These are phyloP conservation scores for Ataeniobius toweri DNA, from an alignment of 2,797 vertebrate species.

Conservation along the genomic window DNA sequence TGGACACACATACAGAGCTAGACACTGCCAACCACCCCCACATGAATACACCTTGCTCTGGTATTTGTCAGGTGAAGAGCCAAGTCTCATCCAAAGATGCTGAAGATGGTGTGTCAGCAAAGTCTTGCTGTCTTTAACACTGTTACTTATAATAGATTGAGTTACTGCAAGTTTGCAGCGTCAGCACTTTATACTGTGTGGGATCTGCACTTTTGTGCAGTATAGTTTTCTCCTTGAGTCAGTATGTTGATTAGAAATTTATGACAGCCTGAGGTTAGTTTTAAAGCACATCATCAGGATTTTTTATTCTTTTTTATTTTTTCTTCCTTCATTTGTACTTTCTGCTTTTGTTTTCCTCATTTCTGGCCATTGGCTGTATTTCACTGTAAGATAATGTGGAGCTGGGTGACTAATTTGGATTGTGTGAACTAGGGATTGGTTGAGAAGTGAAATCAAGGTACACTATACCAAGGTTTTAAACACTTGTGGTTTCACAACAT, in stretches of 20 bases:
- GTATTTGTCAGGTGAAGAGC: constrained; percentile 52
- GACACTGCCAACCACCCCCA: neutral
- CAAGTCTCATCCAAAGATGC: constrained; percentile 24
- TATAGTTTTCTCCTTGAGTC: constrained; percentile 1
- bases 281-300: constrained; percentile 33
- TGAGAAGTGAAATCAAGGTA: neutral
- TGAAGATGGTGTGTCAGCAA: constrained; percentile 59
- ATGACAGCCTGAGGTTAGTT: constrained; percentile 39
- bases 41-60: constrained; percentile 29
- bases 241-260: constrained; percentile 58
- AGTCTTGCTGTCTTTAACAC: constrained; percentile 18
- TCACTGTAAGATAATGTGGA: neutral
- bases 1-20: constrained; percentile 23
- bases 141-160: constrained; percentile 47
- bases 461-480: neutral
- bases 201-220: constrained; percentile 12
- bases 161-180: constrained; percentile 46
- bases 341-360: neutral
- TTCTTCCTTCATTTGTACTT: constrained; percentile 17
- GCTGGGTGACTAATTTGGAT: neutral
- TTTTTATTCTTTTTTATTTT: constrained; percentile 36
- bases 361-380: neutral
- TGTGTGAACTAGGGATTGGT: neutral
- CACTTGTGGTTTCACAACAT: neutral
- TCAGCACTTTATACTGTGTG: constrained; percentile 29